A percentile compares a stretch with the other conserved stretches of the same genome.
Conservation (phyloP, 1,140 invertebrate species). For the Bombus turneri region DNA sequence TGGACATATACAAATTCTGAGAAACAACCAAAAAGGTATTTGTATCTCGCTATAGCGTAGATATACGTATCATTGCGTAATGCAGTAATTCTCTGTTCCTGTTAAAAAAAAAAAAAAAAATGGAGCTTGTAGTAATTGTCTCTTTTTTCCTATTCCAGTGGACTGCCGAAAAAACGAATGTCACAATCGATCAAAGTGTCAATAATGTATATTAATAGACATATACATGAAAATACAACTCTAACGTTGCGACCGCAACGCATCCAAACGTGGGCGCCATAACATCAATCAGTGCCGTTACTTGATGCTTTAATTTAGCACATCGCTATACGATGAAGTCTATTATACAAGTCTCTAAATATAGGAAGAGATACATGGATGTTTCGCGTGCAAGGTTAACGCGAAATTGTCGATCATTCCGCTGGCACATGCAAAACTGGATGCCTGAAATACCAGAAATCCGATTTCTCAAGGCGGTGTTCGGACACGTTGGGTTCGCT, state of each 20-base stretch:
- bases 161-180: too few relatives aligned
- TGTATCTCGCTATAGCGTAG: neutral
- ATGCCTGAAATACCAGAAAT: conserved; percentile 41
- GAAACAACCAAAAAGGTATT: neutral
- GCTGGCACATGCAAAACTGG: neutral
- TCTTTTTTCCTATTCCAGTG: too few relatives aligned
- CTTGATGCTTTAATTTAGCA: neutral
- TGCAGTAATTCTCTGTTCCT: neutral
- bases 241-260: neutral
- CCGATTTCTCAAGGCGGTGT: conserved; percentile 39
- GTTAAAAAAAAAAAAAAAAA: neutral
- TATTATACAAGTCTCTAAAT: neutral
- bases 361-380: neutral
- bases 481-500: conserved; percentile 11
- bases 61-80: neutral
- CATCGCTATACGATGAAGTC: neutral
- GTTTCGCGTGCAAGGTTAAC: neutral
- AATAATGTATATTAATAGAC: too few relatives aligned
- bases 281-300: neutral
- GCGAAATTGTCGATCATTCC: neutral
- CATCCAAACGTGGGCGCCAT: neutral
- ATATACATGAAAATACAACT: neutral
- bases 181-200: too few relatives aligned
- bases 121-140: too few relatives aligned
- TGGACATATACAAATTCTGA: neutral